Evolutionary conservation across 2,113 vertebrate genomes (phyloP).

Genomic region (Embiotoca jacksoni): DNA sequence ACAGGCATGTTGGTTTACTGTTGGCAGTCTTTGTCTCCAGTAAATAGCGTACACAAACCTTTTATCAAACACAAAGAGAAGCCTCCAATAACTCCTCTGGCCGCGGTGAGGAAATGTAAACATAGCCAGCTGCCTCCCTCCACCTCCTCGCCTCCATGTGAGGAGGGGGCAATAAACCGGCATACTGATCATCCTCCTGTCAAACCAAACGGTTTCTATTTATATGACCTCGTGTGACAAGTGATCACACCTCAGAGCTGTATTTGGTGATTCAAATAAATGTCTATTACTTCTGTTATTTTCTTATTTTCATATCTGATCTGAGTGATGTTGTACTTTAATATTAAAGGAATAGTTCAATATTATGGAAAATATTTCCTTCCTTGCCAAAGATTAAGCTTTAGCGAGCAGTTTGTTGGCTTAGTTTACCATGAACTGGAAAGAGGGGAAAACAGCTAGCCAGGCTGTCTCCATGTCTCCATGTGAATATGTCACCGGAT

Average conservation of each 20-base stretch:
- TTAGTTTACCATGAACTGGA: background rate
- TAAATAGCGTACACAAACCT: background rate
- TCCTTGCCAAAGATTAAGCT: too few species aligned
- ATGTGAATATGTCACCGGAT: too few species aligned
- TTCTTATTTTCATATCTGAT: background rate
- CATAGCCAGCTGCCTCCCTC: slow-evolving; percentile 2
- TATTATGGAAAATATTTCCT: too few species aligned
- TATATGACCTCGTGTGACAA: background rate
- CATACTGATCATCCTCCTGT: background rate
- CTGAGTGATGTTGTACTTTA: background rate
- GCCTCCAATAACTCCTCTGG: background rate
- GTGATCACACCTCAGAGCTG: background rate
- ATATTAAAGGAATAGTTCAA: background rate
- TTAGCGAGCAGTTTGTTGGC: background rate
- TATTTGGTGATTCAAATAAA: too few species aligned
- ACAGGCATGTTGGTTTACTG: background rate
- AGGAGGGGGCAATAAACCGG: background rate
- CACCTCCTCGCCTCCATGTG: background rate
- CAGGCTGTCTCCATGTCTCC: too few species aligned
- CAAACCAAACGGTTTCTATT: slow-evolving; percentile 11
- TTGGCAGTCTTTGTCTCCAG: slow-evolving; percentile 10
- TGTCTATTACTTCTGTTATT: too few species aligned
- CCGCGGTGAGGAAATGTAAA: slow-evolving; percentile 16
- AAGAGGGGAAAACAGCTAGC: background rate
- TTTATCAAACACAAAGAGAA: background rate